Evolutionary conservation across 2,113 vertebrate species (phyloP).

Genomic region (Emydura subglobosa): DNA sequence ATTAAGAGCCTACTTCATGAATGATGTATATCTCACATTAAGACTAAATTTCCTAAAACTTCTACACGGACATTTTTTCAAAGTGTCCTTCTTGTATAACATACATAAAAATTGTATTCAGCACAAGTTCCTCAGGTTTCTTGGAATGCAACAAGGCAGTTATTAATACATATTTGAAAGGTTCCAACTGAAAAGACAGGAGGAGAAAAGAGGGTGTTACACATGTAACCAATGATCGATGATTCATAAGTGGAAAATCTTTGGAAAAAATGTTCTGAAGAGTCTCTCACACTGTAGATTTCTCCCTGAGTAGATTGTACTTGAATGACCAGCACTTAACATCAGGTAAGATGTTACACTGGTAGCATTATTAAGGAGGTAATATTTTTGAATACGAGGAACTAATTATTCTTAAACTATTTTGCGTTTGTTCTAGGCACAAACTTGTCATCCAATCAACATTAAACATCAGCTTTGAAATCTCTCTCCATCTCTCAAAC

Average conservation of each 20-base stretch:
- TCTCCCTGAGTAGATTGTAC: not conserved
- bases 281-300: not conserved
- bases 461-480: not conserved
- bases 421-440: not conserved
- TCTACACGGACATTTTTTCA: not conserved
- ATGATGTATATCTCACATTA: slow-evolving; percentile 2
- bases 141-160: not conserved
- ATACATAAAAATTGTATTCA: not conserved
- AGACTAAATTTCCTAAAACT: slow-evolving; percentile 31
- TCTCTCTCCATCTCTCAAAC: slow-evolving; percentile 15
- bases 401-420: not conserved
- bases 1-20: slow-evolving; percentile 2
- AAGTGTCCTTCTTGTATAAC: not conserved
- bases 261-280: not conserved
- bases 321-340: not conserved
- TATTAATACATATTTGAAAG: not conserved
- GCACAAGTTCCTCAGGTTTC: not conserved
- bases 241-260: not conserved
- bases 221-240: not conserved
- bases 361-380: not conserved
- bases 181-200: not conserved
- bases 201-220: not conserved
- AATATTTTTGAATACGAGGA: not conserved
- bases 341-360: not conserved
- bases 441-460: not conserved